phyloP scores from a whole-genome alignment of 1,140 invertebrate genomes.

The Pollicipes pollicipes region DNA sequence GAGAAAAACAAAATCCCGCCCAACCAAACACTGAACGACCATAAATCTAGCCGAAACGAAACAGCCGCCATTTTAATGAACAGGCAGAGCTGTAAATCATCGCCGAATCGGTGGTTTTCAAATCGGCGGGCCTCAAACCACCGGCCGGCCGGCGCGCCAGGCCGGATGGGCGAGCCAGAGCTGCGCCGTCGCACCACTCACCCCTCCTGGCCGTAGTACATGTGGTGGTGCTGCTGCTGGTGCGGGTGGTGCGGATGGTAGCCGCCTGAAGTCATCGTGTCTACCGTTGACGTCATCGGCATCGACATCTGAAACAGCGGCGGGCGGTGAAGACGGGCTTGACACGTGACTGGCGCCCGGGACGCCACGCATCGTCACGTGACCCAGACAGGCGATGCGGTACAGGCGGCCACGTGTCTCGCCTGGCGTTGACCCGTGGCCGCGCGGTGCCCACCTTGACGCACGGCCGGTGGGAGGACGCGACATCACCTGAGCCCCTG shows the following conservation, averaged over 20 bases:
- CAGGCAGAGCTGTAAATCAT: neutral
- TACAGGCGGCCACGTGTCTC: no score
- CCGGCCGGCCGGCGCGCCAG: no score
- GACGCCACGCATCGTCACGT: no score
- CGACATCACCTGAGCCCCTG: no score
- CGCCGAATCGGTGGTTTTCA: neutral
- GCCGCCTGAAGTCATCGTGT: neutral
- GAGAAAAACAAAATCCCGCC: neutral
- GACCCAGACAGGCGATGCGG: no score
- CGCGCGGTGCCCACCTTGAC: no score
- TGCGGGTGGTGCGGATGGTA: neutral
- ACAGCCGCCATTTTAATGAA: neutral
- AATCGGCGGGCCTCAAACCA: neutral
- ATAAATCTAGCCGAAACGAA: neutral
- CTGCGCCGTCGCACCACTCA: neutral
- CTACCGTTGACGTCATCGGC: neutral
- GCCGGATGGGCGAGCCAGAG: no score
- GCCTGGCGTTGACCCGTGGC: neutral
- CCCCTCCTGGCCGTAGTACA: neutral
- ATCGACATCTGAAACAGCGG: neutral
- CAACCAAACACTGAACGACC: neutral
- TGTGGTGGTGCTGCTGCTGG: neutral
- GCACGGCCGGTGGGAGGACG: no score
- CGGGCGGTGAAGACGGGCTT: no score
- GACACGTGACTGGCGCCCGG: no score